Evolutionary conservation across 1,140 invertebrate species (phyloP).

Genomic region (Macrobrachium rosenbergii): DNA sequence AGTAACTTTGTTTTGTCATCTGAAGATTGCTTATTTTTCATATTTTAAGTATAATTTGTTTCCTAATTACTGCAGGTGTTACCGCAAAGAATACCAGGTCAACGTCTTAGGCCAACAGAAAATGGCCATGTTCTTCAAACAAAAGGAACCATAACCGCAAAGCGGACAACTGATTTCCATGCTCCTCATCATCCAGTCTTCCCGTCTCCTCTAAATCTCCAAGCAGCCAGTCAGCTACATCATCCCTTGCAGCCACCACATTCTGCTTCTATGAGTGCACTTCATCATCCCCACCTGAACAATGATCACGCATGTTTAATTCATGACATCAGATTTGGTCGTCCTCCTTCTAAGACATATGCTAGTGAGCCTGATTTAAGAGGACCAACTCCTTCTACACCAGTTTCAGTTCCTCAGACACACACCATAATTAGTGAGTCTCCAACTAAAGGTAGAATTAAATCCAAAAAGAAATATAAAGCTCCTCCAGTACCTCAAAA

Average conservation of each 20-base stretch:
- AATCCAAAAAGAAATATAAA: slow-evolving; percentile 65
- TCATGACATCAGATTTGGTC: slow-evolving; percentile 62
- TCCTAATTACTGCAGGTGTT: slow-evolving; percentile 74
- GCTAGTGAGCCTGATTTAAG: slow-evolving; percentile 82
- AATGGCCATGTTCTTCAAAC: slow-evolving; percentile 84
- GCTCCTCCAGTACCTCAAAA: slow-evolving; percentile 61
- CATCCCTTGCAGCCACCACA: slow-evolving; percentile 44
- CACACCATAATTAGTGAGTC: slow-evolving; percentile 68
- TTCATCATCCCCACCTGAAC: slow-evolving; percentile 52
- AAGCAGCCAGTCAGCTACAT: slow-evolving; percentile 46
- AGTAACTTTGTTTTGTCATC: background rate
- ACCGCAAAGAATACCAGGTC: slow-evolving; percentile 76
- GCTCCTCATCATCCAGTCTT: slow-evolving; percentile 77
- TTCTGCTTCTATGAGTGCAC: slow-evolving; percentile 62
- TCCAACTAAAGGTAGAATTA: slow-evolving; percentile 70
- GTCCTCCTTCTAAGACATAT: slow-evolving; percentile 71
- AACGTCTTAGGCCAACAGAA: slow-evolving; percentile 79
- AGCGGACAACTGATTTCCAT: slow-evolving; percentile 76
- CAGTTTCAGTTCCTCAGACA: slow-evolving; percentile 53
- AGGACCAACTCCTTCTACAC: slow-evolving; percentile 66
- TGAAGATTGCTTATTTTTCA: background rate
- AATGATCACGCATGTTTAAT: slow-evolving; percentile 42
- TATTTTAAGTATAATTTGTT: background rate
- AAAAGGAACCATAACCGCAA: slow-evolving; percentile 82
- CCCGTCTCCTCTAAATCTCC: slow-evolving; percentile 62